Conservation (phyloP, 2,888 invertebrate species). For the Maniola hyperantus region DNA sequence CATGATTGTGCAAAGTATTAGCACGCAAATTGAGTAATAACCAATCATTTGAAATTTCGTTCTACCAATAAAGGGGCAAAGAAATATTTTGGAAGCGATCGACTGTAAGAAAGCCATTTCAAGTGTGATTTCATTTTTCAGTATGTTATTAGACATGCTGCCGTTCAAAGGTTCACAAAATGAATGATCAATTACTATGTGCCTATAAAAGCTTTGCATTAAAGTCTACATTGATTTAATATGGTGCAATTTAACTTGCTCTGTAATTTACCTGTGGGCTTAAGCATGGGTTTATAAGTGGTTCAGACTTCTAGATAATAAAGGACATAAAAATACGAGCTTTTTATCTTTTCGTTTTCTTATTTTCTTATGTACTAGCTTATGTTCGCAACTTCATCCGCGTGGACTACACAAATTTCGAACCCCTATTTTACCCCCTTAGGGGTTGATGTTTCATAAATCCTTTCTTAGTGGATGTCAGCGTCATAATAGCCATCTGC, state of each 20-base stretch:
- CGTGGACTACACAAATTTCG: no score
- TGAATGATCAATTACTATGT: background rate
- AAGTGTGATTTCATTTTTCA: conserved; percentile 49
- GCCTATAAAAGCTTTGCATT: background rate
- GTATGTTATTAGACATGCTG: conserved; percentile 40
- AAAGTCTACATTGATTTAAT: conserved; percentile 19
- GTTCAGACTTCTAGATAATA: background rate
- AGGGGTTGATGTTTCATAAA: no score
- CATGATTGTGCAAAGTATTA: conserved; percentile 51
- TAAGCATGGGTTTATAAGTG: background rate
- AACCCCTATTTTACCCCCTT: no score
- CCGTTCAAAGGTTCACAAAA: background rate
- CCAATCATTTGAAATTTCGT: conserved; percentile 47
- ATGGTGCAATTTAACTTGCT: conserved; percentile 10
- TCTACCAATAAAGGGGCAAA: conserved; percentile 59
- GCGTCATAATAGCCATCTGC: no score
- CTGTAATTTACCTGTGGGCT: conserved; percentile 8
- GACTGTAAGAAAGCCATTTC: conserved; percentile 55
- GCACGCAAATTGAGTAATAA: conserved; percentile 47
- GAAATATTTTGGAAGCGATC: conserved; percentile 55
- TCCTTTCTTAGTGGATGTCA: no score
- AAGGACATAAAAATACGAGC: background rate
- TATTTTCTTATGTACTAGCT: background rate
- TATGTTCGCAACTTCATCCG: background rate
- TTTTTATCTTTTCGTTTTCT: background rate